Evolutionary conservation across 2,888 invertebrate species (phyloP).

Genomic region (Microchrysa polita): DNA sequence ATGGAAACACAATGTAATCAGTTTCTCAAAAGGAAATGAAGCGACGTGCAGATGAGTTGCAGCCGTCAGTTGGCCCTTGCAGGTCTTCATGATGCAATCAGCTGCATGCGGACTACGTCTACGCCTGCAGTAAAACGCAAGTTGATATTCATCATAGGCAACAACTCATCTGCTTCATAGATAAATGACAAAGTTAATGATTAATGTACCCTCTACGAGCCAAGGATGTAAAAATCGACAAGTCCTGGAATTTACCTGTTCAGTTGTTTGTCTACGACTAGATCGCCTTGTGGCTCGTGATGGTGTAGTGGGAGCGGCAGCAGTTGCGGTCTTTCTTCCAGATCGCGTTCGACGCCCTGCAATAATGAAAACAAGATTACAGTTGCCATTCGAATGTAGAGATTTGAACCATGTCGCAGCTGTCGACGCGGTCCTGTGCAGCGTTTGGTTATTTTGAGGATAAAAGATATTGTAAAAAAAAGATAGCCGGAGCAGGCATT

Average conservation of each 20-base stretch:
- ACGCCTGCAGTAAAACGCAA: constrained; percentile 59
- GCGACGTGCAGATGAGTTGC: neutral
- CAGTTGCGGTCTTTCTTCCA: constrained; percentile 64
- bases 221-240: too few species aligned
- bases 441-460: too few species aligned
- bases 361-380: constrained; percentile 41
- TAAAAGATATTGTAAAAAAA: too few species aligned
- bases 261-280: constrained; percentile 58
- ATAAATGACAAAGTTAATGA: too few species aligned
- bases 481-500: too few species aligned
- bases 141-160: constrained; percentile 58
- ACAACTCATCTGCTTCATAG: constrained; percentile 22
- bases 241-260: constrained; percentile 59
- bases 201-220: constrained; percentile 4
- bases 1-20: neutral
- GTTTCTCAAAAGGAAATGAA: neutral
- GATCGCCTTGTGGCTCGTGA: constrained; percentile 58
- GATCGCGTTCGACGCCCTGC: constrained; percentile 70
- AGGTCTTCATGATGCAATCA: constrained; percentile 58
- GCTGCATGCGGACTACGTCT: constrained; percentile 67
- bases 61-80: constrained; percentile 65
- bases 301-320: constrained; percentile 58
- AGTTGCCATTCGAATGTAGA: too few species aligned
- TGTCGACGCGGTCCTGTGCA: too few species aligned
- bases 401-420: too few species aligned